These are phyloP conservation scores for Theretra japonica DNA, from an alignment of 2,888 invertebrate genomes.

Conservation along the genomic window DNA sequence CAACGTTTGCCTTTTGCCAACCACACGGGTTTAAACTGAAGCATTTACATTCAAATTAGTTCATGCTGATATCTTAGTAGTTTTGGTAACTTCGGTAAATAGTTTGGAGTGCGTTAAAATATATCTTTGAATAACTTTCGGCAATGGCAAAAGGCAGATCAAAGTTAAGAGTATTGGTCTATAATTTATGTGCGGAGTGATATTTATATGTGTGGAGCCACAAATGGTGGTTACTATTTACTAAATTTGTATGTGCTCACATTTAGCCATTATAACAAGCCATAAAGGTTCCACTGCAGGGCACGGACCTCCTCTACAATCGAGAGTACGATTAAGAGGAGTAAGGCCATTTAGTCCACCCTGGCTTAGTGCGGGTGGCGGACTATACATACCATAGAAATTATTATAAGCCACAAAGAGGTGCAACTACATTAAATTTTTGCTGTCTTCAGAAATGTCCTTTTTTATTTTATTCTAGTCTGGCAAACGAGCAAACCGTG, in stretches of 20 bases:
- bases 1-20: conserved; percentile 5
- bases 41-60: conserved; percentile 17
- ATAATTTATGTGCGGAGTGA: background rate
- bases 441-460: too few relatives aligned
- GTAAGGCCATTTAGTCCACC: too few relatives aligned
- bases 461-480: too few relatives aligned
- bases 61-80: conserved; percentile 5
- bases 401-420: too few relatives aligned
- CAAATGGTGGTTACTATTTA: background rate
- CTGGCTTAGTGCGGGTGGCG: too few relatives aligned
- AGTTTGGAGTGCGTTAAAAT: conserved; percentile 3
- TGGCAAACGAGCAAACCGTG: too few relatives aligned
- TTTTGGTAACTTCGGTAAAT: conserved; percentile 14
- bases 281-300: too few relatives aligned
- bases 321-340: too few relatives aligned
- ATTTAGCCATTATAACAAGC: too few relatives aligned
- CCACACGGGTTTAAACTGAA: conserved; percentile 4
- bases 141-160: background rate
- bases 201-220: too few relatives aligned
- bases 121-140: conserved; percentile 5
- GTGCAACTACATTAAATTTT: background rate
- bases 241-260: background rate
- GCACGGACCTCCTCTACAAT: too few relatives aligned
- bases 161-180: background rate
- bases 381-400: too few relatives aligned